Base-by-base conservation (phyloP, 64 coral and sea anemone genomes). In the Trachythela sp. region DNA sequence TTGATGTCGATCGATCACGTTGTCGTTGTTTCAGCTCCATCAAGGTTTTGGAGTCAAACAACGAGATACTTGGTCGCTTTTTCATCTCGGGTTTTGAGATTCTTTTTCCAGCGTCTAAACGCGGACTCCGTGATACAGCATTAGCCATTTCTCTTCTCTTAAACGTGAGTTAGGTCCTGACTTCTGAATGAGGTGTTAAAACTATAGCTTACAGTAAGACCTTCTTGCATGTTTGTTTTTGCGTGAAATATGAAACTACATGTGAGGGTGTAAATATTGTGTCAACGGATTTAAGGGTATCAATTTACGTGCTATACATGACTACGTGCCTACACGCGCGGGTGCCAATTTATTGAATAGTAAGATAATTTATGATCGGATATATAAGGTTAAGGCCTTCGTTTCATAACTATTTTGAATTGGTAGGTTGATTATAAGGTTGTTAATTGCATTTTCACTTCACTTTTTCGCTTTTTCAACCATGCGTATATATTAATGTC, bases 181-280 rank as follows among this genome's bases (percentile, higher is more conserved):
- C 56, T 27, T 4, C 42, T 45, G 42, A 45, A 45, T 27, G 15
- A 64, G 56, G 56, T 64, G 56, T 64, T 52, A 26, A 22, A 64
- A 35, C 59, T 4, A 68, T 14, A 31, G 15, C 3, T 68, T 68
- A 2, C 18, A 22, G 15, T 68, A 6, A 2, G 20, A 80, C 75
- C 30, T 29, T 80, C 0, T 15, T 26, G 1, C 10, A 26, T 26
- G 68, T 80, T 80, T 39, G 75, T 80, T 80, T 35, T 30, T 39
- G 30, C 68, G 68, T 80, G 37, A 80, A 80, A 35, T 80, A 80
- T 13, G 75, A 80, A 37, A 37, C 75, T 80, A 80, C 75, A 38
- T 77, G 30, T 80, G 13, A 18, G 9, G 30, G 15, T 4, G 33
- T 80, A 39, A 80, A 10, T 35, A 80, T n/a, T 68, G 31, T 30